Evolutionary conservation across 2,113 vertebrate genomes (phyloP).

Genomic region (Otis tarda): DNA sequence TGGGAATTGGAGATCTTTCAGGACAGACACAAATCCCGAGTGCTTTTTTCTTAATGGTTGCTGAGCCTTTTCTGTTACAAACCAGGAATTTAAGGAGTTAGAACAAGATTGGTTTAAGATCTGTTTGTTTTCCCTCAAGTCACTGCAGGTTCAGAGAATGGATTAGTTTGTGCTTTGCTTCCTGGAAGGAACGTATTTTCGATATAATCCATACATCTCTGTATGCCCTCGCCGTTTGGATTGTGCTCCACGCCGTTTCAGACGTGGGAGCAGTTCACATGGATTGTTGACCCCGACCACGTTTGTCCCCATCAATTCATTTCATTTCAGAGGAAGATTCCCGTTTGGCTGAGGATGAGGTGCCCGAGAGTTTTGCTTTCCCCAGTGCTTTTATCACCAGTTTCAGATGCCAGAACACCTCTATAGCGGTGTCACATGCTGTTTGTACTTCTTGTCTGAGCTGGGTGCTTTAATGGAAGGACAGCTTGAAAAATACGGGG

Average conservation of each 20-base stretch:
- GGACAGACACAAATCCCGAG: not conserved
- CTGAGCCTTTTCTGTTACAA: not conserved
- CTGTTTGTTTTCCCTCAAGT: not conserved
- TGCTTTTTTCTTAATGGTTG: not conserved
- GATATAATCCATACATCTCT: not conserved
- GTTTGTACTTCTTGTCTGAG: not conserved
- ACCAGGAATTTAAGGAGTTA: not conserved
- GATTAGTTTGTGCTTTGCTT: not conserved
- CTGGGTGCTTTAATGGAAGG: not conserved
- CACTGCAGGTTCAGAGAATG: not conserved
- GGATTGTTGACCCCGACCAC: not conserved
- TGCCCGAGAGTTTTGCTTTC: not conserved
- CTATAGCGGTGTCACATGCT: not conserved
- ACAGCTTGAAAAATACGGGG: not conserved
- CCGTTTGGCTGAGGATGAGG: not conserved
- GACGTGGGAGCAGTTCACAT: not conserved
- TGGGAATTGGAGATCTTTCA: not conserved
- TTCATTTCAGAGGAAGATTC: not conserved
- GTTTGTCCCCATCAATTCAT: not conserved
- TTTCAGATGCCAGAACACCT: slow-evolving; percentile 10
- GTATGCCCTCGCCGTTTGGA: not conserved
- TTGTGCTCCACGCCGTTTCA: not conserved
- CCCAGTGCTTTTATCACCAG: not conserved
- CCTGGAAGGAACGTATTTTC: not conserved
- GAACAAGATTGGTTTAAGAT: not conserved